Conservation (phyloP, 2,113 vertebrate genomes). For the Colius striatus region DNA sequence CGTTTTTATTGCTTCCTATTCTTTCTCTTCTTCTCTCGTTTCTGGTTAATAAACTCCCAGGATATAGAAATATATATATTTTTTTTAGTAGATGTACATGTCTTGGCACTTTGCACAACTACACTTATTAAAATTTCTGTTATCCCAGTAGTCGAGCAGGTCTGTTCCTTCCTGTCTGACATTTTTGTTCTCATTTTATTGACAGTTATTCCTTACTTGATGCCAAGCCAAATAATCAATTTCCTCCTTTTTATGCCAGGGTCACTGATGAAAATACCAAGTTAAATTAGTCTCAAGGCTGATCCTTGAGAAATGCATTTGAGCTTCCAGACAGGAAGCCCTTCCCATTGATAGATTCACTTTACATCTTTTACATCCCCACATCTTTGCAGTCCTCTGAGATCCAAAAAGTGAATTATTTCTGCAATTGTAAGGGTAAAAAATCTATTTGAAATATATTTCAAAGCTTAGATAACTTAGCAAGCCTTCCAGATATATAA, state of each 20-base stretch:
- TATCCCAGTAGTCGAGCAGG: not conserved
- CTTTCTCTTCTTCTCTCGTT: not conserved
- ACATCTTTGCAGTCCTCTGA: not conserved
- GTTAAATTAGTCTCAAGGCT: not conserved
- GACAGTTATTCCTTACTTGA: not conserved
- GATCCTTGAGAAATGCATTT: not conserved
- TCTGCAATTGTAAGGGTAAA: not conserved
- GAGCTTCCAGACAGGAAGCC: not conserved
- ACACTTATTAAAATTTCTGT: not conserved
- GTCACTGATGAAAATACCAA: conserved; percentile 12
- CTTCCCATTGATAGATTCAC: not conserved
- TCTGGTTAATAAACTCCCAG: not conserved
- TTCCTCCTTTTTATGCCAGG: not conserved
- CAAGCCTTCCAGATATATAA: not conserved
- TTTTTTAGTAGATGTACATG: not conserved
- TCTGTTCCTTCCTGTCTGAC: not conserved
- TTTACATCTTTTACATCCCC: not conserved
- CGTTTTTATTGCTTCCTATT: not conserved
- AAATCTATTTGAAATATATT: not conserved
- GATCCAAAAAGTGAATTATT: not conserved
- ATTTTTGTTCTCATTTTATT: not conserved
- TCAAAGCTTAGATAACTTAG: not conserved
- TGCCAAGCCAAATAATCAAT: conserved; percentile 8
- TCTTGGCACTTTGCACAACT: not conserved
- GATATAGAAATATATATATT: not conserved